Conservation (phyloP, 2,888 invertebrate genomes). For the Lampropteryx suffumata region DNA sequence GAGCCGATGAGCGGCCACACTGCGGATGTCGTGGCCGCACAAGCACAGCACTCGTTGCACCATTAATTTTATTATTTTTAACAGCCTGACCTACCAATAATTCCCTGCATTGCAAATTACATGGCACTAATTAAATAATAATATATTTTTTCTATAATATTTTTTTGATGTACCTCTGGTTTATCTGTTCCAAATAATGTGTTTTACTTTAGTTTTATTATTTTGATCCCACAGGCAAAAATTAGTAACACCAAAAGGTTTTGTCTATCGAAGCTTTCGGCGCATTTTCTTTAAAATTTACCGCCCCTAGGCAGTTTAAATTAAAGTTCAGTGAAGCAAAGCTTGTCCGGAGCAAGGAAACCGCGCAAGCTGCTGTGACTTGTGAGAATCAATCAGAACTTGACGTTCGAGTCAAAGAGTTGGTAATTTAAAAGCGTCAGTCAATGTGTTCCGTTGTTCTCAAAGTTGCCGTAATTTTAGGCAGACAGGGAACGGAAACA, state of each 20-base stretch:
- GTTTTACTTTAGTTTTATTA: too few relatives aligned
- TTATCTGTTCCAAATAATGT: too few relatives aligned
- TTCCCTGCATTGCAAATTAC: slow-evolving; percentile 45
- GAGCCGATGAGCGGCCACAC: slow-evolving; percentile 34
- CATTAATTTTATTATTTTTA: slow-evolving; percentile 28
- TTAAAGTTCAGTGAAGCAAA: not conserved
- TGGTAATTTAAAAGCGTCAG: slow-evolving; percentile 1
- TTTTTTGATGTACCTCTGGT: too few relatives aligned
- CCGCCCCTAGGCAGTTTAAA: slow-evolving; percentile 2
- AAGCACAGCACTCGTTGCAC: slow-evolving; percentile 21
- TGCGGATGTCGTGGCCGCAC: slow-evolving; percentile 39
- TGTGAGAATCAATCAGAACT: slow-evolving; percentile 12
- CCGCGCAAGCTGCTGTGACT: not conserved
- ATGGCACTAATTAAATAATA: too few relatives aligned
- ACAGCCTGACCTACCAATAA: slow-evolving; percentile 28
- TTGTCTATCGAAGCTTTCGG: too few relatives aligned
- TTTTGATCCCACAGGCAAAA: too few relatives aligned
- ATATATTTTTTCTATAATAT: too few relatives aligned
- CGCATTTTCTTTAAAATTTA: too few relatives aligned
- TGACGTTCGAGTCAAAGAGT: not conserved
- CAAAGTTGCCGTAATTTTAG: too few relatives aligned
- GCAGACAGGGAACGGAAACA: too few relatives aligned
- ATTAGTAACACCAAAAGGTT: slow-evolving; percentile 28
- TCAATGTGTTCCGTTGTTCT: not conserved
- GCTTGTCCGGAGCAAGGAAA: not conserved